Evolutionary conservation across 2,888 invertebrate genomes (phyloP), one percentile per base, ranked within the genome.

Genomic region (Chirona hameri): DNA sequence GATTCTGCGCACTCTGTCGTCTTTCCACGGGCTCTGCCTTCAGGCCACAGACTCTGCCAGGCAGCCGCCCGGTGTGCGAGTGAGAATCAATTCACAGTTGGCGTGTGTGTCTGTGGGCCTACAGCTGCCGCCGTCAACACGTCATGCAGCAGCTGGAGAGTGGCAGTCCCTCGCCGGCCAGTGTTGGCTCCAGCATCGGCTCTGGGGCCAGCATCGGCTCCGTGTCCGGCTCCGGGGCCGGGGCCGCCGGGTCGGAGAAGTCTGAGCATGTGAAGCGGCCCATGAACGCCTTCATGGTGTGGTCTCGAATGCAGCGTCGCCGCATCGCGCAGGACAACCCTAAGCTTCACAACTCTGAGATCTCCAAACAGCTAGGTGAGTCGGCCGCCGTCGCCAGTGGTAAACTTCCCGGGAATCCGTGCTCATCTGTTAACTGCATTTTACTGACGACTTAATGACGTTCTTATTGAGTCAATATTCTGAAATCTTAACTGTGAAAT

Each of bases 201-300:
- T 84, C 83, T 60, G 81, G 83, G 46, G 81, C 83, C 79, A 84
- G 84, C 9, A 82, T 83, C 27, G 83, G 83, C 80, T 84, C 83
- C 72, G 81, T 83, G 46, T 81, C 82, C 79, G 81, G 83, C 46
- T 82, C 83, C 79, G 82, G 83, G 24, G 65, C 83, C 12, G 83
- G 83, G 29, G 39, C 76, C 0, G 76, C 24, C 0, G n/a, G 18
- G 18, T 10, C 24, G 7, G 82, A 79, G 24, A 84, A 84, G 57
- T 84, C 84, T 3, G 83, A 84, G 80, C 96, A 97, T 89, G 96
- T 98, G 87, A 98, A 98, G 89, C 90, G 98, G 31, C 98, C 98
- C 3, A 98, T 98, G 98, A 98, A 98, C 89, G 97, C 98, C 0
- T 98, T 98, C 89, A 98, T 98, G 97, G 97, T 95, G 55, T 97